Conservation (phyloP, 2,888 invertebrate genomes). For the Lithophane ornitopus region DNA sequence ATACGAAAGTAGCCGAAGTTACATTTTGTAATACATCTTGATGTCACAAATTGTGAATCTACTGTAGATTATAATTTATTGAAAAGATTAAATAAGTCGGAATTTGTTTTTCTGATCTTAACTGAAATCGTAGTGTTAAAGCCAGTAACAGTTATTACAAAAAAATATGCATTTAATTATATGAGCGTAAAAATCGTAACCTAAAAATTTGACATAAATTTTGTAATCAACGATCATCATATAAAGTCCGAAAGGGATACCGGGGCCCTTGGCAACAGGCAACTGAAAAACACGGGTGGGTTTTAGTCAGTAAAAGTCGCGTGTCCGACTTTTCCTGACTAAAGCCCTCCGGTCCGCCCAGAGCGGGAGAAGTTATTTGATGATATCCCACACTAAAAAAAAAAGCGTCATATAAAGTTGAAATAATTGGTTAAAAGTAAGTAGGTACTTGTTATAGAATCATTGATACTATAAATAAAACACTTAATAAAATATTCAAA, state of each 20-base stretch:
- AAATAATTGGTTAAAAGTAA: neutral
- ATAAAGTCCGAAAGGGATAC: too few species aligned
- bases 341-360: too few species aligned
- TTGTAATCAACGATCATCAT: neutral
- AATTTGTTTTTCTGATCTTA: neutral
- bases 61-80: neutral
- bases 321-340: too few species aligned
- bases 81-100: neutral
- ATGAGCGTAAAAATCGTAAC: neutral
- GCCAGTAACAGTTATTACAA: neutral
- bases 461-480: neutral
- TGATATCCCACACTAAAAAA: too few species aligned
- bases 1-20: constrained; percentile 18
- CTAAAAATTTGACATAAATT: neutral
- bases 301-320: too few species aligned
- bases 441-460: neutral
- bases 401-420: too few species aligned
- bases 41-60: neutral
- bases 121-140: neutral
- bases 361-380: too few species aligned
- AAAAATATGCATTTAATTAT: neutral
- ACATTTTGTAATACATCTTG: constrained; percentile 19
- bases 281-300: too few species aligned
- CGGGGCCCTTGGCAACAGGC: too few species aligned
- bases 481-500: neutral